Evolutionary conservation across 2,113 vertebrate species (phyloP), one percentile per base, ranked within the genome.

Genomic region (Panurus biarmicus): DNA sequence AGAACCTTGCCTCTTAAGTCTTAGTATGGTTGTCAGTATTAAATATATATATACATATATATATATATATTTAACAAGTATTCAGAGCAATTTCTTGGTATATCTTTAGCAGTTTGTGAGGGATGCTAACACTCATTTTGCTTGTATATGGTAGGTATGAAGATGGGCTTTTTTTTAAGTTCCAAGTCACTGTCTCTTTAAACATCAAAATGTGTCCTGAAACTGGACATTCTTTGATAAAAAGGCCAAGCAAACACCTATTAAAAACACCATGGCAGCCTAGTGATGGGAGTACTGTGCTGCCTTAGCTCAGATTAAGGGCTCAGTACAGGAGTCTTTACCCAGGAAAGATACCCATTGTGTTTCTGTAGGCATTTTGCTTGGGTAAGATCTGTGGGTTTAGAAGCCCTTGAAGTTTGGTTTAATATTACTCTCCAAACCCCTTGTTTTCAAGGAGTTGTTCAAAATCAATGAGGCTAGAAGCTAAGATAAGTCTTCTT

Each of bases 241-340:
- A 95, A 96, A 97, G 80, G 72, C 85, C 92, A 93, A 95, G 89
- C 85, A 94, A 89, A 95, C 74, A 93, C 77, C 86, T 96, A 85
- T 90, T 90, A 97, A 97, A 98, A 93, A 97, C 89, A 96, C 88
- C 88, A 71, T 35, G 84, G 96, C 96, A 97, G 96, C 94, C 96
- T 95, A 80, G 89, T 38, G 60, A 89, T 89, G 87, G 72, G 89
- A 91, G 51, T 87, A 96, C 95, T 40, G 7, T 80, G 85, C 95
- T 97, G 92, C 96, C 95, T 91, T 94, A 91, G 85, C 93, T 97
- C 75, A 83, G 76, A 72, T 93, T 77, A 77, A 94, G 93, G 82
- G 76, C 93, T 95, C 80, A 82, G 47, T 90, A 93, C 74, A 83
- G 84, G 75, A 78, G 90, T 74, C 77, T 93, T 83, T 89, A 95